A percentile compares a stretch with the other conserved stretches of the same genome.
Evolutionary conservation across 2,113 vertebrate species (phyloP).

Genomic region (Takifugu bimaculatus): DNA sequence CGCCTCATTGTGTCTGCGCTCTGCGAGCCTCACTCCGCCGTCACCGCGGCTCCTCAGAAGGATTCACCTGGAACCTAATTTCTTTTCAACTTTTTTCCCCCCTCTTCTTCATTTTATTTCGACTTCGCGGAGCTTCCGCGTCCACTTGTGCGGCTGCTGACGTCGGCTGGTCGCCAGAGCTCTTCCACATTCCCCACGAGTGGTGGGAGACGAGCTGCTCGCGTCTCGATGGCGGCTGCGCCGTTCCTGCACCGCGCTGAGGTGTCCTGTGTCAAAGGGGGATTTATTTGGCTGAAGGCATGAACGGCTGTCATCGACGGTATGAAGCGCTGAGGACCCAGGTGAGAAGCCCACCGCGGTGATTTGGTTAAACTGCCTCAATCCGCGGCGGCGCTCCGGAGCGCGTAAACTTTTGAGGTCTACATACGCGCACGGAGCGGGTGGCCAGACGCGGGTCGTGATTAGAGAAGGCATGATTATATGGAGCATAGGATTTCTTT

Average conservation of each 20-base stretch:
- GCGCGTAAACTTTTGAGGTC: constrained; percentile 61
- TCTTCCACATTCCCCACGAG: constrained; percentile 39
- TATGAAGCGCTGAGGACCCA: constrained; percentile 38
- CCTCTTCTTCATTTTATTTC: neutral
- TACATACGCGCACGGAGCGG: constrained; percentile 35
- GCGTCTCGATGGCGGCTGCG: constrained; percentile 11
- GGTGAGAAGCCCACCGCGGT: constrained; percentile 43
- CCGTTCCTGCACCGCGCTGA: constrained; percentile 20
- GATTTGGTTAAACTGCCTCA: constrained; percentile 4
- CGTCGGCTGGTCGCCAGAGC: constrained; percentile 33
- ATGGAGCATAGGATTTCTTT: constrained; percentile 12
- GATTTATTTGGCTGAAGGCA: constrained; percentile 51
- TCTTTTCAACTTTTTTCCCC: constrained; percentile 9
- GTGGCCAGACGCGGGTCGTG: constrained; percentile 21
- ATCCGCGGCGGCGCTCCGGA: constrained; percentile 5
- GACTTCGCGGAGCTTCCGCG: neutral
- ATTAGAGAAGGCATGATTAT: constrained; percentile 13
- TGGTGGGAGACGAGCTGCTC: constrained; percentile 38
- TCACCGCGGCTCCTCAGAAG: constrained; percentile 7
- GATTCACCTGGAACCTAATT: constrained; percentile 15
- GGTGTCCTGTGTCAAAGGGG: constrained; percentile 60
- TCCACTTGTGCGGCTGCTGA: constrained; percentile 27
- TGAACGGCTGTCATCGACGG: constrained; percentile 13
- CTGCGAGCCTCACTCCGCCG: constrained; percentile 19
- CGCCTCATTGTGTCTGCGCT: constrained; percentile 50